These are phyloP conservation scores for Tringa solitaria DNA, from an alignment of 2,113 vertebrate species.

Conservation along the genomic window DNA sequence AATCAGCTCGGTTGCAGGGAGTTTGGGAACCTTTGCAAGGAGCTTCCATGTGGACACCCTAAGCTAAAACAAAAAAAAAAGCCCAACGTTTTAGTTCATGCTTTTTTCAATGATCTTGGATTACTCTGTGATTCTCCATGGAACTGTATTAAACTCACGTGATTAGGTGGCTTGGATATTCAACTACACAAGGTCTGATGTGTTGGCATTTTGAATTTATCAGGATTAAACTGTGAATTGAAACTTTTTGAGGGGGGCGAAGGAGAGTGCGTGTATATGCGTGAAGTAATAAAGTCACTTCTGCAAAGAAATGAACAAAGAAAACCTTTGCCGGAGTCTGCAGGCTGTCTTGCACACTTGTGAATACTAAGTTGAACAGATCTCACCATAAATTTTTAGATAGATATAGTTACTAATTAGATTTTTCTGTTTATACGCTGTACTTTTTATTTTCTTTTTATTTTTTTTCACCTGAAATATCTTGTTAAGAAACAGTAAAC, in stretches of 20 bases:
- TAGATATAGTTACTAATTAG: not conserved
- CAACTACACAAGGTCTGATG: not conserved
- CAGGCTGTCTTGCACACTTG: not conserved
- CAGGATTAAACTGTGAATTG: not conserved
- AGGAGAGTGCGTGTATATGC: not conserved
- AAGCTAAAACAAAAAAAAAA: not conserved
- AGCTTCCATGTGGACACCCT: not conserved
- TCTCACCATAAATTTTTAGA: not conserved
- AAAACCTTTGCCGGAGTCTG: not conserved
- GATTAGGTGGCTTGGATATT: not conserved
- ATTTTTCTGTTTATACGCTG: not conserved
- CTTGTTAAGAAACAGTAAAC: slow-evolving; percentile 36
- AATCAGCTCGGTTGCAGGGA: not conserved
- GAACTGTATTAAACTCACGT: not conserved
- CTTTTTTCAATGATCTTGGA: not conserved
- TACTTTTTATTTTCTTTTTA: not conserved
- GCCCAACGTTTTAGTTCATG: not conserved
- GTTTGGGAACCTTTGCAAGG: not conserved
- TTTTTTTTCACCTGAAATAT: not conserved
- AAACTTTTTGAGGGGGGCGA: not conserved
- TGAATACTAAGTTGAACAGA: not conserved
- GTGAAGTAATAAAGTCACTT: not conserved
- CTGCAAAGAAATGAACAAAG: not conserved
- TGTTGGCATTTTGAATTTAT: not conserved
- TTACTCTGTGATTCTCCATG: not conserved